Conservation (phyloP, 2,113 vertebrate genomes). For the Nicator chloris region DNA sequence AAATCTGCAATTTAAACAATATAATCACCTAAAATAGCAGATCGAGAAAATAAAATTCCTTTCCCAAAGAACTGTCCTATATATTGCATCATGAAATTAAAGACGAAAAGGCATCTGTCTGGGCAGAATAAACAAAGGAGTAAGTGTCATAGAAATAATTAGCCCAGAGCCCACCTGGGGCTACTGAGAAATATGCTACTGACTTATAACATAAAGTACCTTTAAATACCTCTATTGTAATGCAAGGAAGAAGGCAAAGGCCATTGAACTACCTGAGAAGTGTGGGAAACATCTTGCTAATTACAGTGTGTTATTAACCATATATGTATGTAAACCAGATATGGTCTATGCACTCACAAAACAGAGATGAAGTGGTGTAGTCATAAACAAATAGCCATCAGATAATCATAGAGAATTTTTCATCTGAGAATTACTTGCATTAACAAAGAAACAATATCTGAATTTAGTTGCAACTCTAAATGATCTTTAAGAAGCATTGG, state of each 20-base stretch:
- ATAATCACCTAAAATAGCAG: background rate
- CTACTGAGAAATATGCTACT: background rate
- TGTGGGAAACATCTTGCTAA: background rate
- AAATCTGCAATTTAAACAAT: background rate
- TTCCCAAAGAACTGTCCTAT: background rate
- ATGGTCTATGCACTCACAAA: background rate
- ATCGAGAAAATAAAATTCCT: background rate
- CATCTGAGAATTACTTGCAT: background rate
- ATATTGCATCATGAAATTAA: background rate
- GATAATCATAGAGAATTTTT: background rate
- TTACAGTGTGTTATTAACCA: background rate
- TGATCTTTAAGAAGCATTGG: background rate
- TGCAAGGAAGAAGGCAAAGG: background rate
- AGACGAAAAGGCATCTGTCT: background rate
- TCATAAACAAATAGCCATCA: background rate
- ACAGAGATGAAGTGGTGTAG: background rate
- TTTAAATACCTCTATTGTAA: background rate
- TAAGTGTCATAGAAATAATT: background rate
- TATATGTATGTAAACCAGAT: background rate
- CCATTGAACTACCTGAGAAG: background rate
- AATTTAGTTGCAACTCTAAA: background rate
- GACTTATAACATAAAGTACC: background rate
- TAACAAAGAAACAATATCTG: background rate
- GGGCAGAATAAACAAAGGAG: background rate
- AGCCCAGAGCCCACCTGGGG: accelerated